Percentiles rank a stretch among this genome's conserved stretches.
Conservation (phyloP, 2,888 invertebrate species). For the Synergus umbraculus region DNA sequence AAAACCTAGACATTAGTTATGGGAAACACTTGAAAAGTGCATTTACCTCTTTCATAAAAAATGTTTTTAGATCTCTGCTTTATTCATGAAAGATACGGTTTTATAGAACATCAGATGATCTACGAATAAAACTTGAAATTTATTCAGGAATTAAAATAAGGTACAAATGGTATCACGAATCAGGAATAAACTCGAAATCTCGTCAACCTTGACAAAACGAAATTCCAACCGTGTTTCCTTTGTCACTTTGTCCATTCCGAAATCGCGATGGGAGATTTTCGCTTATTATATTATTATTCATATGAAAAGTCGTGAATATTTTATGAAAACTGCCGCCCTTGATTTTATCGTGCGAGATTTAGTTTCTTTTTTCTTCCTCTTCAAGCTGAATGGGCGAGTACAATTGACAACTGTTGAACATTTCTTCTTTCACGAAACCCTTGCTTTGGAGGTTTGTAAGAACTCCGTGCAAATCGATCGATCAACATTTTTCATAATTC, state of each 20-base stretch:
- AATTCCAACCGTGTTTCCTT: neutral
- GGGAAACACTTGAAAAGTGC: neutral
- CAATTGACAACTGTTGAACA: neutral
- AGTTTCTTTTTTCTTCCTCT: neutral
- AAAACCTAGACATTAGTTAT: neutral
- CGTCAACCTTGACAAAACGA: neutral
- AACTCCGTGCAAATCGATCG: neutral
- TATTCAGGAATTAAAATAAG: neutral
- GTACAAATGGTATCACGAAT: neutral
- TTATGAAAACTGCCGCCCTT: conserved; percentile 15
- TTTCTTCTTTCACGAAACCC: neutral
- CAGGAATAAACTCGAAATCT: neutral
- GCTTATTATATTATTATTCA: neutral
- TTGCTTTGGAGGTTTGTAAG: conserved; percentile 5
- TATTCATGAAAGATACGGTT: neutral
- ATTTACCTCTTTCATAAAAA: neutral
- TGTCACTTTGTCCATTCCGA: conserved; percentile 2
- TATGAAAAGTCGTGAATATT: conserved; percentile 16
- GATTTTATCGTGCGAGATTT: neutral
- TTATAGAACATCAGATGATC: too few species aligned
- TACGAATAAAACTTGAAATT: neutral
- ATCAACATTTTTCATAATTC: conserved; percentile 23
- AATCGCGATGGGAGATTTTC: conserved; percentile 11
- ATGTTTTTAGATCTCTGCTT: neutral
- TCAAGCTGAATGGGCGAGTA: neutral